Base-by-base conservation (phyloP, 1,140 invertebrate species). In the Phymorhynchus buccinoides region DNA sequence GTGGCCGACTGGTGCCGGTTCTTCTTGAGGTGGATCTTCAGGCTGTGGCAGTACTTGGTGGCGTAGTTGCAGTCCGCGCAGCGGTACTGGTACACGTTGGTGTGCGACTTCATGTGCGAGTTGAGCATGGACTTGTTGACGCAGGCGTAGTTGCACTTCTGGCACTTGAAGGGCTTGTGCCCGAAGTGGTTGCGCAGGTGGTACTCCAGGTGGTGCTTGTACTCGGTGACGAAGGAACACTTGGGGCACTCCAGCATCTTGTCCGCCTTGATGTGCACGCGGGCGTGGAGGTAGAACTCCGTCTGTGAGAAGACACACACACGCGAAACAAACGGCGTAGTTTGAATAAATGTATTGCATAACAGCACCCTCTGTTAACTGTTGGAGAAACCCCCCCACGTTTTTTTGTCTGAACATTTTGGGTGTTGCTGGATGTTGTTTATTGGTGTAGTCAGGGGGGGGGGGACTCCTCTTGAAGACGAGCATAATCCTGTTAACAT, bases 101-200 rank as follows among this genome's bases (percentile, higher is more conserved):
- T 99, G 92, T 99, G 99, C 0, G 97, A 99, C 92, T 99, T 99
- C 89, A 99, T 95, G 90, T 99, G 99, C 0, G 97, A 99, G 91
- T 99, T 99, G 18, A 99, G 94, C 99, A 99, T 99, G 0, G 98
- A 99, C 92, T 99, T 99, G 94, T 99, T 99, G 3, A 99, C 98
- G 91, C 99, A 99, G 12, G 92, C 89, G 87, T 94, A 94, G 88
- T 93, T 93, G 85, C 93, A 94, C 85, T 98, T 96, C 79, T 95
- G 88, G 93, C 99, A 99, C 91, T 98, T 97, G 94, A 98, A 99
- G 0, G 99, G 99, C 90, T 99, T 99, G 0, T 96, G 97, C 14
- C 98, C 97, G 88, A 96, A 95, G 92, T 99, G 99, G 92, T 99
- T 99, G 12, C 97, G 94, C 88, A 99, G 94, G 92, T 93, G 99